phyloP scores from a whole-genome alignment of 2,113 vertebrate genomes.

The Menura novaehollandiae region DNA sequence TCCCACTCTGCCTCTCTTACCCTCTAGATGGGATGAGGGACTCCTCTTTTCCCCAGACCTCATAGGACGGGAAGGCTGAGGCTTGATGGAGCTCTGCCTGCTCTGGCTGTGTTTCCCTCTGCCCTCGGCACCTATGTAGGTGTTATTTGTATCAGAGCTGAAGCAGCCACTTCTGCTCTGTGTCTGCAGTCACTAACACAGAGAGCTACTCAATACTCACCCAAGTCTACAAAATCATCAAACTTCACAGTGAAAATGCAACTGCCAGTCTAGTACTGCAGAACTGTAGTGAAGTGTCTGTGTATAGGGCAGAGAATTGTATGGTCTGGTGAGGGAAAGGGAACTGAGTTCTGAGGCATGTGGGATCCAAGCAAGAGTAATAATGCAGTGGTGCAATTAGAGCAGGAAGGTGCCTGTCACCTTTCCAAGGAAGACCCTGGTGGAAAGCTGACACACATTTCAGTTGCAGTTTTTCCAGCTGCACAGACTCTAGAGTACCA shows the following conservation, averaged over 20 bases:
- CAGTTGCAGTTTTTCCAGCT: neutral
- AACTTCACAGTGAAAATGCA: neutral
- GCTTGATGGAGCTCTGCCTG: neutral
- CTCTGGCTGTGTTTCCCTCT: neutral
- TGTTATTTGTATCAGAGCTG: neutral
- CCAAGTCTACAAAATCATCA: neutral
- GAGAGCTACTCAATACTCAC: neutral
- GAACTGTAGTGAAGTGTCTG: neutral
- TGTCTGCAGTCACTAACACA: rapidly evolving
- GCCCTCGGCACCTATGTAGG: rapidly evolving
- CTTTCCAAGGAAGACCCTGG: neutral
- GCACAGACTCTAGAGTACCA: too few species aligned
- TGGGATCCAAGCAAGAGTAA: neutral
- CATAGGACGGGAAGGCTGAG: neutral
- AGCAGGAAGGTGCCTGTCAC: neutral
- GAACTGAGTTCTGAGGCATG: rapidly evolving
- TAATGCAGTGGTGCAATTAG: rapidly evolving
- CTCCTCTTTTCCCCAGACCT: neutral
- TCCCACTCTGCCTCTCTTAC: rapidly evolving
- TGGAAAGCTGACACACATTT: neutral
- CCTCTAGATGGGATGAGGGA: neutral
- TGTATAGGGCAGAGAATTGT: neutral
- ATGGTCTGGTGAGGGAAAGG: neutral
- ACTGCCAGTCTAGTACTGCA: neutral
- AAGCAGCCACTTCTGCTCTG: neutral